A percentile compares a stretch with the other conserved stretches of the same genome.
Conservation (phyloP, 1,140 invertebrate species). For the Colletes latitarsis region DNA sequence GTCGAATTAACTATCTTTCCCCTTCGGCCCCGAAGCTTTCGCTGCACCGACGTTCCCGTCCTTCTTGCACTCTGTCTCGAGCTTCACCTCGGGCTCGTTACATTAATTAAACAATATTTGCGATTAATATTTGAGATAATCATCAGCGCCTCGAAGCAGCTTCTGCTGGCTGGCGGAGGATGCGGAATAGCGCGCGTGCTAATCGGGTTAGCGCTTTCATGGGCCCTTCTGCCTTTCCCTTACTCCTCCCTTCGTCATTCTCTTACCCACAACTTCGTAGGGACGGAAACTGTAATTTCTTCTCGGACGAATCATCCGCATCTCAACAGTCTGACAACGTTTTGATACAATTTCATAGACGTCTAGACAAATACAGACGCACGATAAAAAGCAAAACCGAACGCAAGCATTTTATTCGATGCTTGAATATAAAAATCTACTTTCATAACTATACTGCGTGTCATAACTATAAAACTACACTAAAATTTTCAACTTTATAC, state of each 20-base stretch:
- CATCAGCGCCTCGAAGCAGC: slow-evolving; percentile 75
- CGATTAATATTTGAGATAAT: slow-evolving; percentile 80
- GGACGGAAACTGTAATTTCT: neutral
- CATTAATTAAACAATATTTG: slow-evolving; percentile 80
- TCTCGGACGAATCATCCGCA: neutral
- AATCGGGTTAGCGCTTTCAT: slow-evolving; percentile 64
- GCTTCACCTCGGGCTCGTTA: slow-evolving; percentile 67
- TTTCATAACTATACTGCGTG: no score
- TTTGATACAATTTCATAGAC: neutral
- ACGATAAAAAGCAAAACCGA: no score
- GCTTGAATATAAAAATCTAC: no score
- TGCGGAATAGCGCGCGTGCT: slow-evolving; percentile 62
- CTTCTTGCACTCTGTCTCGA: slow-evolving; percentile 27
- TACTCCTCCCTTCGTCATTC: slow-evolving; percentile 19
- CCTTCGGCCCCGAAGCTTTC: neutral
- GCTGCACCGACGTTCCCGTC: slow-evolving; percentile 10
- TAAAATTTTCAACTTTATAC: no score
- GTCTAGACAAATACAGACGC: no score
- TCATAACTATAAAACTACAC: no score
- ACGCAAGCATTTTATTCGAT: no score
- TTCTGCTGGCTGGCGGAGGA: slow-evolving; percentile 54
- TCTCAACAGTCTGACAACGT: slow-evolving; percentile 9
- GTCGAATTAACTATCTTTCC: neutral
- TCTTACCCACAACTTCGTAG: neutral
- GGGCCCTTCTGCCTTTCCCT: slow-evolving; percentile 43